phyloP scores from a whole-genome alignment of 2,888 invertebrate genomes.

The Acronicta leporina region DNA sequence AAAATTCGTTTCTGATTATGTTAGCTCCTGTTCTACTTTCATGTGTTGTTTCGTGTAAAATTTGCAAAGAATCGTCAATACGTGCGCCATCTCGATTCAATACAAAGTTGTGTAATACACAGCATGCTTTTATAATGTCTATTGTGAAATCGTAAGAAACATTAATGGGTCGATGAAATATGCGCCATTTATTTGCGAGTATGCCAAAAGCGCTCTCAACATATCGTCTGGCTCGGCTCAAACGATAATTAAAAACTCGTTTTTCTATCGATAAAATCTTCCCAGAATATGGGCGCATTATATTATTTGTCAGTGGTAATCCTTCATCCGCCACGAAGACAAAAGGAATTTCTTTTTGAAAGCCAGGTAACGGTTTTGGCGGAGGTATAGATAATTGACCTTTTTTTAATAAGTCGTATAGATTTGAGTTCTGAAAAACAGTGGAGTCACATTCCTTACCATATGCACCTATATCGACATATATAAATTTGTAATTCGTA shows the following conservation, averaged over 20 bases:
- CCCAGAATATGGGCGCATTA: conserved; percentile 6
- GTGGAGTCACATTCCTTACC: conserved; percentile 1
- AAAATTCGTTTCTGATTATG: conserved; percentile 6
- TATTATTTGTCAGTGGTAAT: not conserved
- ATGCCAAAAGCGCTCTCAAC: too few relatives aligned
- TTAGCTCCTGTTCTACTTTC: conserved; percentile 1
- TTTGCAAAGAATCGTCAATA: not conserved
- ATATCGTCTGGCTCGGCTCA: too few relatives aligned
- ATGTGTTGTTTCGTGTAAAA: not conserved
- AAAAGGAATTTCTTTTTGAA: conserved; percentile 1
- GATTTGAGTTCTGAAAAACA: too few relatives aligned
- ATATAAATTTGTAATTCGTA: conserved; percentile 1
- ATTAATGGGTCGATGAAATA: too few relatives aligned
- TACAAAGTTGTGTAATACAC: too few relatives aligned
- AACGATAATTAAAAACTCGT: conserved; percentile 4
- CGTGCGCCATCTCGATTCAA: too few relatives aligned
- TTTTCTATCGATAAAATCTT: not conserved
- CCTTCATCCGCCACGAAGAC: conserved; percentile 3
- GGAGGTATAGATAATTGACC: too few relatives aligned
- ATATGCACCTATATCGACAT: conserved; percentile 1
- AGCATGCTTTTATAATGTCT: too few relatives aligned
- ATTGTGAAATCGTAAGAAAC: too few relatives aligned
- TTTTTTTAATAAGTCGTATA: too few relatives aligned
- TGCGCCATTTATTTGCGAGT: too few relatives aligned
- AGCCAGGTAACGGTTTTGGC: too few relatives aligned